Evolutionary conservation across 2,888 invertebrate genomes (phyloP).

Genomic region (Perithous albicinctus): DNA sequence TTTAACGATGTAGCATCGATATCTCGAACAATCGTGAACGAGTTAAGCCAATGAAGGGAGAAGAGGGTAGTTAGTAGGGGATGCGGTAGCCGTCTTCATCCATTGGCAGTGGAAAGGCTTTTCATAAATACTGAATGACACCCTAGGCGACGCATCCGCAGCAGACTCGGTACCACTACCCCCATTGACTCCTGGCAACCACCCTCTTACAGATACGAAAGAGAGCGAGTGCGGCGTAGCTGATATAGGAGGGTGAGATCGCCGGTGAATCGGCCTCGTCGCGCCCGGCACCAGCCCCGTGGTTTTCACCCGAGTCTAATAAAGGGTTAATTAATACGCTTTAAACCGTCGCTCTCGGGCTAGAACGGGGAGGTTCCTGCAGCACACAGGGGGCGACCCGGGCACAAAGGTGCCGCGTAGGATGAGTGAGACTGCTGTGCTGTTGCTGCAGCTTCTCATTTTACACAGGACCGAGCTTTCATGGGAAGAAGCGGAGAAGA

Average conservation of each 20-base stretch:
- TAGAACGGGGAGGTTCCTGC: constrained; percentile 67
- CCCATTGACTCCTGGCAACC: constrained; percentile 38
- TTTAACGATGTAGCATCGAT: background rate
- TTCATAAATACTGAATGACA: constrained; percentile 83
- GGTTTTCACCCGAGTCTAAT: constrained; percentile 82
- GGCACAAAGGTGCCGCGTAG: constrained; percentile 59
- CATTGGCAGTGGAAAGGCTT: constrained; percentile 73
- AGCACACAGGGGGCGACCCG: constrained; percentile 38
- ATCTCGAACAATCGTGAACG: constrained; percentile 54
- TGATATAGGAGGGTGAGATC: constrained; percentile 53
- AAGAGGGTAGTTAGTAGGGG: constrained; percentile 52
- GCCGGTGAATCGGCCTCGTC: constrained; percentile 80
- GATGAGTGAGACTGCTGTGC: constrained; percentile 27
- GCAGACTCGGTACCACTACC: constrained; percentile 47
- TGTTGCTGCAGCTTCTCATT: constrained; percentile 56
- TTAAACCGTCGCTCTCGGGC: constrained; percentile 79
- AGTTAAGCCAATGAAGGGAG: constrained; percentile 55
- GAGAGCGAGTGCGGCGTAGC: constrained; percentile 57
- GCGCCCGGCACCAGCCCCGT: constrained; percentile 76
- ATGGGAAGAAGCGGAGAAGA: constrained; percentile 12
- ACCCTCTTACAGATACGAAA: constrained; percentile 54
- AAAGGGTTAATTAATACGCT: constrained; percentile 84
- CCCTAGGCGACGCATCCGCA: constrained; percentile 74
- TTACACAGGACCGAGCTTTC: constrained; percentile 44
- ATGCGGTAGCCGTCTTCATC: constrained; percentile 58